Base-by-base conservation (phyloP, 2,888 invertebrate species). In the Dasypogon diadema region DNA sequence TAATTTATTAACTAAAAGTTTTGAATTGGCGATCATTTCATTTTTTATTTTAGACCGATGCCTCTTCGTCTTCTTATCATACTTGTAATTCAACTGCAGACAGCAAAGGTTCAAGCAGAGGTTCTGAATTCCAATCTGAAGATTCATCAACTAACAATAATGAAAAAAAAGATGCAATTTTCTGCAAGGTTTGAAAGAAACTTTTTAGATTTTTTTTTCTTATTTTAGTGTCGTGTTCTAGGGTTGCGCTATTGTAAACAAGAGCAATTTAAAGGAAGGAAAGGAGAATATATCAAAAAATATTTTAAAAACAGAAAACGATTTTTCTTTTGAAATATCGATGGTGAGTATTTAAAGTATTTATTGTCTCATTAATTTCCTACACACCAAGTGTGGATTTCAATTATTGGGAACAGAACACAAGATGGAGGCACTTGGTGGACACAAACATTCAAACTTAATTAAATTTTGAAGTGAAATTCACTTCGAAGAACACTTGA, bases 31-130 rank as follows among this genome's bases (percentile, higher is more conserved):
- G n/a, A 16, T 34, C 1, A 56, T 26, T 56, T 26, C 1, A 6
- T 54, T n/a, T 30, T 16, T 56, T 21, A 42, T 54, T 70, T 26
- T 81, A 78, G 86, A 85, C 83, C 54, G 77, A 75, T 21, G 81
- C 83, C 1, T n/a, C n/a, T n/a, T 84, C 77, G 2, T 76, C 86
- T 0, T 86, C 87, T 1, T 86, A 85, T 78, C 83, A 85, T 75
- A 86, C 86, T 1, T 86, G 87, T 74, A 82, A 81, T 2, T 86
- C 86, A n/a, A 81, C 81, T 1, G 83, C 83, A 3, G 76, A 80
- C 1, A 85, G 82, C 76, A 83, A 83, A 78, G 77, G 78, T 22
- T 83, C 84, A 18, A 54, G 18, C n/a, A 34, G 1, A 22, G 22
- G 1, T 70, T 21, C 30, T 5, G 14, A 16, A 12, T 16, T 14